Conservation (phyloP, 2,888 invertebrate species). For the Drosophila merina region DNA sequence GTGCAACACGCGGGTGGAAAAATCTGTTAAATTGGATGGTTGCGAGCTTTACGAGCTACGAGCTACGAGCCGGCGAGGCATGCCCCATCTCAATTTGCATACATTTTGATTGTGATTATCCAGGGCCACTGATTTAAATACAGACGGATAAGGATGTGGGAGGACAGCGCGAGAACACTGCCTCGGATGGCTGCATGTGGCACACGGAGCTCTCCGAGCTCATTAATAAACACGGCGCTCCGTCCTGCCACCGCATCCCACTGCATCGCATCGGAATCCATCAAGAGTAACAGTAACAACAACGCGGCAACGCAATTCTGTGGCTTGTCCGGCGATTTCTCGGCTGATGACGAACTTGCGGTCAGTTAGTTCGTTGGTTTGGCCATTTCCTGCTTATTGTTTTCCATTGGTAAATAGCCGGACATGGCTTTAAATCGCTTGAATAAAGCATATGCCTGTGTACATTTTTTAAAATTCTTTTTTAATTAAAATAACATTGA, state of each 20-base stretch:
- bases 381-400: conserved; percentile 44
- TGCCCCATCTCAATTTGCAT: conserved; percentile 66
- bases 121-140: conserved; percentile 71
- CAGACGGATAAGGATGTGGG: conserved; percentile 23
- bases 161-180: conserved; percentile 11
- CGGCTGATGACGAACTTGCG: conserved; percentile 64
- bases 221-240: conserved; percentile 65
- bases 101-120: conserved; percentile 73
- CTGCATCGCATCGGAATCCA: conserved; percentile 10
- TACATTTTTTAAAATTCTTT: conserved; percentile 20
- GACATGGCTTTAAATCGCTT: conserved; percentile 14
- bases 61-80: conserved; percentile 15
- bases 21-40: conserved; percentile 70
- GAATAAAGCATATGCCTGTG: neutral
- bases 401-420: conserved; percentile 24
- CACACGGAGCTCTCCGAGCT: conserved; percentile 57
- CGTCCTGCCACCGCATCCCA: conserved; percentile 1
- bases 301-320: conserved; percentile 20
- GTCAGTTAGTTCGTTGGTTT: conserved; percentile 51
- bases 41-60: conserved; percentile 31
- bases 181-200: conserved; percentile 49
- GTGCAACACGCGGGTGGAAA: conserved; percentile 29
- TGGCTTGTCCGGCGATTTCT: conserved; percentile 24
- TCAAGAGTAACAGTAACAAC: conserved; percentile 36
- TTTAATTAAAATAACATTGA: conserved; percentile 46